Evolutionary conservation across 2,888 invertebrate genomes (phyloP).

Genomic region (Labia minor): DNA sequence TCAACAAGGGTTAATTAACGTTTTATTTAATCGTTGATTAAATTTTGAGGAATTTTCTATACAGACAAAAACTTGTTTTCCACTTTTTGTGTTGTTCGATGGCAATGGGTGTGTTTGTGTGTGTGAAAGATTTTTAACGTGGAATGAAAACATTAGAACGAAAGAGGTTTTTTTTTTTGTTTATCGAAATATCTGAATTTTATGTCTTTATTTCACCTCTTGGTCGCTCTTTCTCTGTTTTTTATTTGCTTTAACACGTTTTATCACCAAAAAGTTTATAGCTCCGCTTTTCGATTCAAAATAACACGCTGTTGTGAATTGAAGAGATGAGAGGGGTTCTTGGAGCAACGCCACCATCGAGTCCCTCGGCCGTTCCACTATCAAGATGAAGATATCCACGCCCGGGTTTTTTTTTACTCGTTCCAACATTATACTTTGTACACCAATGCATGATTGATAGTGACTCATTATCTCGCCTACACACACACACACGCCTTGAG

Average conservation of each 20-base stretch:
- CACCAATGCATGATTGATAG: neutral
- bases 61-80: neutral
- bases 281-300: slow-evolving; percentile 13
- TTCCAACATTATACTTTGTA: neutral
- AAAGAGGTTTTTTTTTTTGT: slow-evolving; percentile 3
- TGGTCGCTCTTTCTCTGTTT: slow-evolving; percentile 13
- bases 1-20: slow-evolving; percentile 8
- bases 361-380: neutral
- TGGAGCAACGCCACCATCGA: neutral
- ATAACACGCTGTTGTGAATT: slow-evolving; percentile 13
- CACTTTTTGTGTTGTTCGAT: neutral
- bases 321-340: slow-evolving; percentile 1
- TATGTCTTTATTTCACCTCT: slow-evolving; percentile 13
- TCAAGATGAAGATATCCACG: slow-evolving; percentile 2
- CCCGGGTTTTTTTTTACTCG: neutral
- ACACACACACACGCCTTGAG: neutral
- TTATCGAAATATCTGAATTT: slow-evolving; percentile 13
- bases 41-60: slow-evolving; percentile 3
- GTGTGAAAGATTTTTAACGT: neutral
- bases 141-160: slow-evolving; percentile 1
- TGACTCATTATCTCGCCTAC: neutral
- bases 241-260: slow-evolving; percentile 13
- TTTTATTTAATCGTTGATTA: slow-evolving; percentile 13
- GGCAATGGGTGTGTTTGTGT: no score
- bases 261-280: slow-evolving; percentile 13